phyloP scores from a whole-genome alignment of 37 sponge, comb jelly and placozoan species.

The Ephydatia muelleri region DNA sequence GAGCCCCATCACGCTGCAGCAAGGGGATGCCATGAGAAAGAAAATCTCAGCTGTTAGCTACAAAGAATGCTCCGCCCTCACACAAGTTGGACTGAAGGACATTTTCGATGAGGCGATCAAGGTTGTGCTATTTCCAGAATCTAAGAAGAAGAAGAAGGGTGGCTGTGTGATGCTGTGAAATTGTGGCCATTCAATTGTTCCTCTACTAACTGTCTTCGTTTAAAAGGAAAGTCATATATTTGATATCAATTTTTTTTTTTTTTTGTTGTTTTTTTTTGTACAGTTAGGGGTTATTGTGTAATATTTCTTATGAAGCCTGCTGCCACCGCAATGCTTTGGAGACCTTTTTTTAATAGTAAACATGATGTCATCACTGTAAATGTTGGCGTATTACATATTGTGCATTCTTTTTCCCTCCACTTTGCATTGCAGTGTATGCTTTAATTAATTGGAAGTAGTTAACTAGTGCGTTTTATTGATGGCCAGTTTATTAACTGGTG shows the following conservation, averaged over 20 bases:
- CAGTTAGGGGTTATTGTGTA: conserved; percentile 3
- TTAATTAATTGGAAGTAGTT: background rate
- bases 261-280: background rate
- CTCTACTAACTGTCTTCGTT: background rate
- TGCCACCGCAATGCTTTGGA: conserved; percentile 3
- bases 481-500: background rate
- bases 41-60: conserved; percentile 75
- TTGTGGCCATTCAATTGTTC: background rate
- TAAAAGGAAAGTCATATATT: background rate
- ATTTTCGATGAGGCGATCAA: conserved; percentile 91
- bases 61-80: conserved; percentile 89
- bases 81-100: conserved; percentile 86
- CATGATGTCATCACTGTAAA: background rate
- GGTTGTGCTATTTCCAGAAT: conserved; percentile 80
- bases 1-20: conserved; percentile 42
- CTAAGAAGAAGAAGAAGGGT: conserved; percentile 62
- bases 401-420: background rate
- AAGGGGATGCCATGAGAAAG: conserved; percentile 81
- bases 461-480: background rate
- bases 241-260: background rate
- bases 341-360: background rate
- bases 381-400: background rate
- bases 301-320: background rate
- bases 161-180: conserved; percentile 56
- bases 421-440: background rate